phyloP scores from a whole-genome alignment of 2,888 invertebrate genomes.

The Empis livida region DNA sequence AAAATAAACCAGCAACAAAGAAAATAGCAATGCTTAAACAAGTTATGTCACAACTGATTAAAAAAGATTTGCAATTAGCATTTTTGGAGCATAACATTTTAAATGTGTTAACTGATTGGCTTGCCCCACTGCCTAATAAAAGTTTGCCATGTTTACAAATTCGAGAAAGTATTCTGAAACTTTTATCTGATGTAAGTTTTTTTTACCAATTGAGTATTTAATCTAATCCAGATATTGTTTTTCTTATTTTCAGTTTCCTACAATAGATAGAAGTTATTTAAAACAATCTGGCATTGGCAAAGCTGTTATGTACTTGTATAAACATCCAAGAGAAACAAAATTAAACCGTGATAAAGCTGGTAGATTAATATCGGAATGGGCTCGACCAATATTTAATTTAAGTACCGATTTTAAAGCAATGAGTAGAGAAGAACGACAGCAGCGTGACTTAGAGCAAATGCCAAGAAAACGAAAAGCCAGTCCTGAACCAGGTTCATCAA shows the following conservation, averaged over 20 bases:
- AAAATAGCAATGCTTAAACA: constrained; percentile 84
- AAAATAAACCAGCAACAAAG: constrained; percentile 74
- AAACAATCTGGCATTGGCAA: constrained; percentile 97
- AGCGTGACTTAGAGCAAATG: constrained; percentile 81
- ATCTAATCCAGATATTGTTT: no score
- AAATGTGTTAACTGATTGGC: constrained; percentile 88
- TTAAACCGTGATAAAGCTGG: constrained; percentile 83
- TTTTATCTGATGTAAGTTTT: constrained; percentile 56
- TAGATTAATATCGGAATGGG: constrained; percentile 93
- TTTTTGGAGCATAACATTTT: constrained; percentile 93
- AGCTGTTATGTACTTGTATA: constrained; percentile 98
- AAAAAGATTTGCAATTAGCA: constrained; percentile 88
- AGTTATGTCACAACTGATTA: constrained; percentile 85
- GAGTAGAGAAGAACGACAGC: constrained; percentile 85
- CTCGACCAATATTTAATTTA: constrained; percentile 92
- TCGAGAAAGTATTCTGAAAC: constrained; percentile 70
- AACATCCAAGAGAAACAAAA: constrained; percentile 95
- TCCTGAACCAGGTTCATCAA: constrained; percentile 37
- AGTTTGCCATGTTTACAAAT: constrained; percentile 92
- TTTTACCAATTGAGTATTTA: background rate
- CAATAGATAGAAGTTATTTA: constrained; percentile 74
- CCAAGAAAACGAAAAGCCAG: constrained; percentile 33
- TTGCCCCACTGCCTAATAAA: constrained; percentile 95
- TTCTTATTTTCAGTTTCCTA: constrained; percentile 62
- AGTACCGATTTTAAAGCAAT: constrained; percentile 86